These are phyloP conservation scores for Acrocera orbiculus DNA, from an alignment of 2,888 invertebrate species.

Conservation along the genomic window DNA sequence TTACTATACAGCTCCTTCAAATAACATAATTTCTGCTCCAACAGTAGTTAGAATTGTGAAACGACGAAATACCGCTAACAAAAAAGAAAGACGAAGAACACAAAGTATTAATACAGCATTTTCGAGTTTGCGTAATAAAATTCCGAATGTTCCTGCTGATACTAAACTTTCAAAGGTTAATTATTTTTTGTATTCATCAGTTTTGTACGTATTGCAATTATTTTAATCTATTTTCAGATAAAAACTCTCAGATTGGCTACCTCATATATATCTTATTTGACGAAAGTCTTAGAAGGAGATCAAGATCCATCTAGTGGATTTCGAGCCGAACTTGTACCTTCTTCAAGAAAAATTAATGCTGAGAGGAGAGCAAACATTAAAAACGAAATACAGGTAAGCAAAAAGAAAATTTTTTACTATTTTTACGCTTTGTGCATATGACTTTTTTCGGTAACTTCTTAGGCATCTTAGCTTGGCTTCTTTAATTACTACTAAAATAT, in stretches of 20 bases:
- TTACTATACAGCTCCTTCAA: constrained; percentile 18
- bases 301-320: constrained; percentile 70
- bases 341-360: constrained; percentile 26
- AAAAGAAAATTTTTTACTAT: neutral
- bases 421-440: too few species aligned
- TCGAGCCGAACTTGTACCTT: constrained; percentile 60
- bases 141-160: constrained; percentile 90
- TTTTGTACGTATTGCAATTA: too few species aligned
- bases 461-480: too few species aligned
- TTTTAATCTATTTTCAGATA: constrained; percentile 47
- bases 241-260: constrained; percentile 88
- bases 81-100: constrained; percentile 81
- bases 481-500: too few species aligned
- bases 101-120: constrained; percentile 93
- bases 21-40: constrained; percentile 20
- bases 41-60: constrained; percentile 47
- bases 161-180: constrained; percentile 83
- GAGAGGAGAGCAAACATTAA: constrained; percentile 21
- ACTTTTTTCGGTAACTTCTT: too few species aligned
- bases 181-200: neutral
- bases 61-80: constrained; percentile 76
- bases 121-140: constrained; percentile 78
- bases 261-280: constrained; percentile 80
- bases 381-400: constrained; percentile 22
- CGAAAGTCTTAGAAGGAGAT: constrained; percentile 74